phyloP scores from a whole-genome alignment of 2,888 invertebrate genomes.

The Fabriciana adippe region DNA sequence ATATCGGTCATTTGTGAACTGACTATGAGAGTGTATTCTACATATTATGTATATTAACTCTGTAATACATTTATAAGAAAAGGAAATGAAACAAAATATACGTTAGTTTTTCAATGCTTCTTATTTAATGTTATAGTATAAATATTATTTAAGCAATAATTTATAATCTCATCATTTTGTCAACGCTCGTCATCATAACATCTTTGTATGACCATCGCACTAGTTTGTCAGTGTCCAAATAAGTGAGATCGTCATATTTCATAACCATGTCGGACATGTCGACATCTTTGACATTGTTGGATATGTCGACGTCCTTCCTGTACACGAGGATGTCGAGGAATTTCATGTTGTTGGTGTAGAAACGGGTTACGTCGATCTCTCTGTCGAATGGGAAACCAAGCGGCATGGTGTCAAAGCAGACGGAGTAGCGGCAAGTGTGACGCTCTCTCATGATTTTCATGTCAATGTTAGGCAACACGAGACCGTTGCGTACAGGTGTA shows the following conservation, averaged over 20 bases:
- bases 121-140: conserved; percentile 16
- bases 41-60: neutral
- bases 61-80: neutral
- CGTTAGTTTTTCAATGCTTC: neutral
- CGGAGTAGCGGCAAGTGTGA: conserved; percentile 79
- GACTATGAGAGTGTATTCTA: neutral
- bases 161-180: conserved; percentile 66
- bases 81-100: neutral
- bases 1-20: neutral
- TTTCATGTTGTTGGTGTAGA: conserved; percentile 85
- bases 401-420: conserved; percentile 83
- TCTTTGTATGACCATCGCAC: conserved; percentile 66
- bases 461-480: conserved; percentile 69
- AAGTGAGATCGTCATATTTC: conserved; percentile 72
- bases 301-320: conserved; percentile 77
- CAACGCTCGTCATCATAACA: conserved; percentile 67
- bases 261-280: conserved; percentile 69
- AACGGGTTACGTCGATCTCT: conserved; percentile 79
- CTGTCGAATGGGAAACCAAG: conserved; percentile 91
- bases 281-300: conserved; percentile 62
- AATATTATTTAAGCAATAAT: conserved; percentile 17
- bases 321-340: conserved; percentile 85
- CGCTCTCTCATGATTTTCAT: conserved; percentile 75
- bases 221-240: conserved; percentile 67
- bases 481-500: conserved; percentile 77